phyloP scores from a whole-genome alignment of 2,888 invertebrate genomes.

The Morpho achilles region DNA sequence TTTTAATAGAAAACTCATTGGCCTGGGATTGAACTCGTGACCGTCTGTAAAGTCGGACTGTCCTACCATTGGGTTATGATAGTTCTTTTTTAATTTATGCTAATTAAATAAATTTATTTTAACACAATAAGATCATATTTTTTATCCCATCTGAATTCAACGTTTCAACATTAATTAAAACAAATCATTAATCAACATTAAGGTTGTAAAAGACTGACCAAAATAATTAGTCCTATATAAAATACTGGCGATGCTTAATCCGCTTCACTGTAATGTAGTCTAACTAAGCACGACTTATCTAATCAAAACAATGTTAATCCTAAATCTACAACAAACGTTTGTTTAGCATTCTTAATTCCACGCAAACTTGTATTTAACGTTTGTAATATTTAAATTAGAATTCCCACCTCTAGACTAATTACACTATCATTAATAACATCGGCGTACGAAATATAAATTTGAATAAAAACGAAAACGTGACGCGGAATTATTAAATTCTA shows the following conservation, averaged over 20 bases:
- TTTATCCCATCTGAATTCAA: too few species aligned
- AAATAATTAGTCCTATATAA: slow-evolving; percentile 1
- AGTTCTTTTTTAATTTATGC: too few species aligned
- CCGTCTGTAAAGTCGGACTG: too few species aligned
- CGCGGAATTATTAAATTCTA: slow-evolving; percentile 11
- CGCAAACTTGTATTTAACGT: slow-evolving; percentile 26
- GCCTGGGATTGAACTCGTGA: too few species aligned
- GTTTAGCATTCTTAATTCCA: slow-evolving; percentile 21
- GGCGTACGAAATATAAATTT: slow-evolving; percentile 13
- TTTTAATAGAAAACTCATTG: too few species aligned
- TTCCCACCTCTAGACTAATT: slow-evolving; percentile 16
- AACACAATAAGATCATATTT: too few species aligned
- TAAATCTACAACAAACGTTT: slow-evolving; percentile 15
- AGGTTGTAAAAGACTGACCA: not conserved
- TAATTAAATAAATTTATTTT: too few species aligned
- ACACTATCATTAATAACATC: slow-evolving; percentile 21
- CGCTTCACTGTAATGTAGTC: slow-evolving; percentile 1
- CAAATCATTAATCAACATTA: slow-evolving; percentile 1
- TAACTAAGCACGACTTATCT: slow-evolving; percentile 13
- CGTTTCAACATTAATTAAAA: not conserved
- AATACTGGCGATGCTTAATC: slow-evolving; percentile 5
- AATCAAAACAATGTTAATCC: slow-evolving; percentile 18
- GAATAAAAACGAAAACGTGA: slow-evolving; percentile 13
- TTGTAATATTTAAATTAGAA: slow-evolving; percentile 16
- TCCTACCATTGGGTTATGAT: too few species aligned